Evolutionary conservation across 1,140 invertebrate species (phyloP), one percentile per base, ranked within the genome.

Genomic region (Bilobella aurantiaca): DNA sequence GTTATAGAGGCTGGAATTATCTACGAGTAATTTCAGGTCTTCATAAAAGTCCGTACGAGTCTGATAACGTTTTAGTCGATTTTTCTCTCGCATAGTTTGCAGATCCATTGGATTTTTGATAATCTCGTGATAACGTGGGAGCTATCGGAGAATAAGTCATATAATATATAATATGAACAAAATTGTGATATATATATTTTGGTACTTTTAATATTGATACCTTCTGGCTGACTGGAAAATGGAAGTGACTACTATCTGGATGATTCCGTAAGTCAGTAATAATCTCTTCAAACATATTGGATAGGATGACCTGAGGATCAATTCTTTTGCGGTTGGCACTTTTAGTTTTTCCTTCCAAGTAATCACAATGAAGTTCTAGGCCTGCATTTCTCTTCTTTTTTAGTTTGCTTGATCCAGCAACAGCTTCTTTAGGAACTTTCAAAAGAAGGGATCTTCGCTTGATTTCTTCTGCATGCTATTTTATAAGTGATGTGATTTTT

Each of bases 21-120:
- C 91, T 0, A 96, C 87, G 68, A 99, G 97, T 75, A 94, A 90
- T 78, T 93, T 91, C 1, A 98, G 87, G 78, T 99, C 96, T 0
- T 87, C 85, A 0, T 98, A 78, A 78, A 99, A 98, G 69, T 96
- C 91, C 77, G 96, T 93, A 25, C 96, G 80, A 69, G 87, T 93
- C 68, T 92, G 89, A 78, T 99, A 99, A 74, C 91, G 90, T 73
- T 94, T 93, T 73, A 92, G 86, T 14, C 93, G 80, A 1, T 98
- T 79, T 76, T 93, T 93, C 71, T 97, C 94, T 64, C 94, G 79
- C 66, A 99, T 97, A 0, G 91, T 94, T 78, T 98, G 95, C 37
- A 99, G 78, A 77, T 99, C 96, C 91, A 99, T 99, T 0, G 96
- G 96, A 64, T 89, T 83, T 42, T 86, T 85, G 8, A 99, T 83